Percentiles rank a stretch among this genome's conserved stretches.
phyloP scores from a whole-genome alignment of 2,888 invertebrate species.

The Ellobium chinense region DNA sequence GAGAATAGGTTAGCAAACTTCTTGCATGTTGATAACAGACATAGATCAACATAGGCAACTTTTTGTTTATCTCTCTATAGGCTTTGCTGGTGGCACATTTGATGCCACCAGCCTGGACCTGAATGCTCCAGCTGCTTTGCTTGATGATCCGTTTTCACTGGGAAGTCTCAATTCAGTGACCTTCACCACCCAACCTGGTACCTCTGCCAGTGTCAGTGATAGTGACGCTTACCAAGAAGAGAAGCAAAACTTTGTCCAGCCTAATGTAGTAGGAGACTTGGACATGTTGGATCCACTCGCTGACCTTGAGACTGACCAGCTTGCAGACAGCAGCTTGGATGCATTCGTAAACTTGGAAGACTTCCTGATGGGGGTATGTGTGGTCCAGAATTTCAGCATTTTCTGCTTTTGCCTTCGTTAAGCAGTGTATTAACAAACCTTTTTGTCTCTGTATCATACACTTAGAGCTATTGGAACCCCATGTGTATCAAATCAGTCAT shows the following conservation, averaged over 20 bases:
- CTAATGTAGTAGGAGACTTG: background rate
- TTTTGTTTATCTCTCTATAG: too few species aligned
- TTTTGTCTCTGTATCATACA: too few species aligned
- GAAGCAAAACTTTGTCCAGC: background rate
- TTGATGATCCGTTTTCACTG: conserved; percentile 2
- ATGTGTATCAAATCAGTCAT: background rate
- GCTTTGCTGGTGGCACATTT: conserved; percentile 46
- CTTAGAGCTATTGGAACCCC: background rate
- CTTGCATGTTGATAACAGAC: too few species aligned
- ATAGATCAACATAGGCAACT: too few species aligned
- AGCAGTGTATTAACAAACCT: too few species aligned
- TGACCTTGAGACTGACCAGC: conserved; percentile 48
- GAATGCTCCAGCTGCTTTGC: conserved; percentile 26
- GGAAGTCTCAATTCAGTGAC: conserved; percentile 6
- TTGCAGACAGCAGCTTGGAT: conserved; percentile 58
- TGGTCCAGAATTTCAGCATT: too few species aligned
- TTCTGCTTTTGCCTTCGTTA: too few species aligned
- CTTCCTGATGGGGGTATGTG: conserved; percentile 58
- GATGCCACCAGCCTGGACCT: conserved; percentile 44
- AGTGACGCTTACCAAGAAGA: background rate
- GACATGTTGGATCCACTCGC: conserved; percentile 11
- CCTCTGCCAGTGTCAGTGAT: background rate
- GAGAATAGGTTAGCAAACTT: too few species aligned
- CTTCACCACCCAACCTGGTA: background rate
- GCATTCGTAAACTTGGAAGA: conserved; percentile 67